Base-by-base conservation (phyloP, 1,140 invertebrate species). In the Mercenaria mercenaria region DNA sequence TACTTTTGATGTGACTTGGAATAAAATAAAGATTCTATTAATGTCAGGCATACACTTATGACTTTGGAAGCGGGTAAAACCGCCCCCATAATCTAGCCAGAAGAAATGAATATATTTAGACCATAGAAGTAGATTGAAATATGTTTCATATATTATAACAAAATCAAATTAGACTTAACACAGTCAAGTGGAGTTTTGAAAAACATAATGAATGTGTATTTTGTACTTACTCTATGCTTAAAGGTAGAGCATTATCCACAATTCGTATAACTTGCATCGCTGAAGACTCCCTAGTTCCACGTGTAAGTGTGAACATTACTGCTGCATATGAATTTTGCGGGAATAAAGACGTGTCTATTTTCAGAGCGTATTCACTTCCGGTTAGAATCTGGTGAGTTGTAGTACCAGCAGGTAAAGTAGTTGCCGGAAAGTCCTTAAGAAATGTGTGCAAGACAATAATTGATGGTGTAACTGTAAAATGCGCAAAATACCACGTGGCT, bases 231-330 rank as follows among this genome's bases (percentile, higher is more conserved):
- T 23, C n/a, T 23, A 86, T 37, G 26, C 37, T 43, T 1, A 76
- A 26, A 29, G 83, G 67, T 1, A 86, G 8, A 0, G n/a, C 47
- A 23, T 86, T 76, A 26, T n/a, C 15, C 8, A n/a, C 41, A n/a
- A 86, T 34, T 20, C 34, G 29, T n/a, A 86, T 47, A 20, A 74
- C 47, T 61, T 86, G 83, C 34, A 76, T n/a, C 0, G 83, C 67
- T 39, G 67, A 52, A 10, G 83, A 86, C 32, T 18, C 39, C n/a
- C 83, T 50, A 1, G 43, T 8, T 13, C 69, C 64, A 26, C 83
- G 52, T 23, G 67, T n/a, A 67, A 86, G 18, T 10, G 32, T 86
- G 20, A 86, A 56, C 61, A 86, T 86, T 6, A 52, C 64, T 1
- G 47, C 29, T 1, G 41, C 83, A 1, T 32, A 56, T 10, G 20